Percentiles rank a stretch among this genome's conserved stretches.
Evolutionary conservation across 2,888 invertebrate genomes (phyloP).

Genomic region (Drosophila anomelani): DNA sequence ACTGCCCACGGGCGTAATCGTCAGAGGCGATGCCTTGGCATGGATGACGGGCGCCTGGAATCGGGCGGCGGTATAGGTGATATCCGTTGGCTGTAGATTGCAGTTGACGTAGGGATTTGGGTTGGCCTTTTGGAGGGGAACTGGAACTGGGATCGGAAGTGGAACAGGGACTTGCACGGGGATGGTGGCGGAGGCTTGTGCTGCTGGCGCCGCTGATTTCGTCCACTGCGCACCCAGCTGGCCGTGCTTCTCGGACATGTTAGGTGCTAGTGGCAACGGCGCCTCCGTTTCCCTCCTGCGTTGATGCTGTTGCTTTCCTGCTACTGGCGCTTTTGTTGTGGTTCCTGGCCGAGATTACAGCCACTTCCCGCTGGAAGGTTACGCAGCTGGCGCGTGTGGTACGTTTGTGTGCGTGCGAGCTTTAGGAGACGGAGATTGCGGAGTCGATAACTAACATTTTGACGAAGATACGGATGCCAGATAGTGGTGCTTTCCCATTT

Average conservation of each 20-base stretch:
- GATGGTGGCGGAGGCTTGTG: conserved; percentile 37
- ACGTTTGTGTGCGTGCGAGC: conserved; percentile 40
- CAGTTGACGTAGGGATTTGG: conserved; percentile 59
- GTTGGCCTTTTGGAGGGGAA: conserved; percentile 31
- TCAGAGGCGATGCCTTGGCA: conserved; percentile 59
- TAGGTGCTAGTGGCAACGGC: conserved; percentile 57
- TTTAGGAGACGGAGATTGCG: conserved; percentile 80
- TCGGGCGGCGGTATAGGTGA: conserved; percentile 69
- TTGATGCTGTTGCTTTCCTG: conserved; percentile 20
- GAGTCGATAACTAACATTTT: conserved; percentile 79
- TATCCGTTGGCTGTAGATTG: conserved; percentile 53
- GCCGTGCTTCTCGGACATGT: conserved; percentile 84
- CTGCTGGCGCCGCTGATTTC: conserved; percentile 69
- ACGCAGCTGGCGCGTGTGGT: conserved; percentile 50
- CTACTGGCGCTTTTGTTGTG: conserved; percentile 39
- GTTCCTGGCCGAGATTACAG: conserved; percentile 31
- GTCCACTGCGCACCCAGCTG: conserved; percentile 82
- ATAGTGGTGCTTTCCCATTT: conserved; percentile 80
- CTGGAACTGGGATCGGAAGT: conserved; percentile 18
- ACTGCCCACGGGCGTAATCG: conserved; percentile 53
- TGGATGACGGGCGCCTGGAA: conserved; percentile 79
- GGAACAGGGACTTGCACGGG: conserved; percentile 11
- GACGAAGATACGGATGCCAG: conserved; percentile 75
- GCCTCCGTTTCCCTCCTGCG: conserved; percentile 39
- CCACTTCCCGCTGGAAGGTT: conserved; percentile 45